phyloP scores from a whole-genome alignment of 2,797 vertebrate species.

The Spea hammondii region DNA sequence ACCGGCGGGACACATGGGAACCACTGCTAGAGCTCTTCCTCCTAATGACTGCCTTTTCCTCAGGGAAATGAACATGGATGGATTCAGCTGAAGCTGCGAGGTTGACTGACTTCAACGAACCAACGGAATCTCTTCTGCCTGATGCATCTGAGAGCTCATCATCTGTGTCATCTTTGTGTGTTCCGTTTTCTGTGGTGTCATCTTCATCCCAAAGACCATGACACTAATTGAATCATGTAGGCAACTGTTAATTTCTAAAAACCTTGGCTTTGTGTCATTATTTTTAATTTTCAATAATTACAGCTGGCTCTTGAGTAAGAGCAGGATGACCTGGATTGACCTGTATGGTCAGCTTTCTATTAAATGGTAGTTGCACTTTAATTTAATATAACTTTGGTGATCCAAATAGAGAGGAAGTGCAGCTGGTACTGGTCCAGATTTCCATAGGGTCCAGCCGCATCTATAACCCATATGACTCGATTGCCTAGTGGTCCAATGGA shows the following conservation, averaged over 20 bases:
- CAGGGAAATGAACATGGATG: slow-evolving; percentile 76
- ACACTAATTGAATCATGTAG: slow-evolving; percentile 71
- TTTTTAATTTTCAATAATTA: too few relatives aligned
- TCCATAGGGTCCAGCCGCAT: too few relatives aligned
- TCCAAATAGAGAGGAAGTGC: too few relatives aligned
- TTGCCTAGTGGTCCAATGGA: too few relatives aligned
- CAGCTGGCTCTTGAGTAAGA: too few relatives aligned
- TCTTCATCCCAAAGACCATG: slow-evolving; percentile 97
- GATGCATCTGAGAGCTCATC: slow-evolving; percentile 73
- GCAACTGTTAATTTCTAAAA: slow-evolving; percentile 16
- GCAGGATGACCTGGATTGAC: too few relatives aligned
- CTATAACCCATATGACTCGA: too few relatives aligned
- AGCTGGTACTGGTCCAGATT: too few relatives aligned
- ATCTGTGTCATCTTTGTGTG: slow-evolving; percentile 75
- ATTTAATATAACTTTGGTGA: too few relatives aligned
- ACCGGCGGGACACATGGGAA: slow-evolving; percentile 80
- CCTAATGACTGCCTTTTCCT: slow-evolving; percentile 77
- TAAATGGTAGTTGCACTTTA: too few relatives aligned
- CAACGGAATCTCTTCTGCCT: slow-evolving; percentile 74
- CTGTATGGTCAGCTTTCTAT: too few relatives aligned
- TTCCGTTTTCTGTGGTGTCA: slow-evolving; percentile 68
- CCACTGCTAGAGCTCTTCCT: slow-evolving; percentile 83
- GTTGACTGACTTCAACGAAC: slow-evolving; percentile 82
- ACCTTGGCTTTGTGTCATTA: too few relatives aligned
- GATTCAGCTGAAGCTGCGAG: slow-evolving; percentile 82